Evolutionary conservation across 2,797 vertebrate genomes (phyloP).

Genomic region (Labeo calbasu): DNA sequence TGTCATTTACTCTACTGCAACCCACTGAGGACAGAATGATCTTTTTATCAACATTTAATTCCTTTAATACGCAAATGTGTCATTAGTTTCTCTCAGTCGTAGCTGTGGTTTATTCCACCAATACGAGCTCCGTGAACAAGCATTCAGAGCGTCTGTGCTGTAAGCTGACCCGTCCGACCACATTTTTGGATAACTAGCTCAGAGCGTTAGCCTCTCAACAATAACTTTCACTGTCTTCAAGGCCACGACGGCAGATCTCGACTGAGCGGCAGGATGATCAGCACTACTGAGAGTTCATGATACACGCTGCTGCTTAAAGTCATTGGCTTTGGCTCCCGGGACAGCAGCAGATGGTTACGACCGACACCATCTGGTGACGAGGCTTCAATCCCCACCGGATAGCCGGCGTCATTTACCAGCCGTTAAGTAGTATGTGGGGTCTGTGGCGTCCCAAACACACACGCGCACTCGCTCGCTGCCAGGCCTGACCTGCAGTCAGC

Average conservation of each 20-base stretch:
- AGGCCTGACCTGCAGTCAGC: too few species aligned
- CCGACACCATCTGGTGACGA: conserved; percentile 82
- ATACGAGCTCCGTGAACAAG: neutral
- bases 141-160: neutral
- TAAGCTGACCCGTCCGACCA: neutral
- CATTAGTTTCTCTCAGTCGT: neutral
- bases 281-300: neutral
- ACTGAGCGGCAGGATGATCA: neutral
- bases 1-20: neutral
- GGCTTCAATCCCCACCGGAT: conserved; percentile 72
- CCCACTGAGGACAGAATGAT: neutral
- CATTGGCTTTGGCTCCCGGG: neutral
- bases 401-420: conserved; percentile 78
- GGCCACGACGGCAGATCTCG: too few species aligned
- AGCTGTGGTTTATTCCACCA: neutral
- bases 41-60: neutral
- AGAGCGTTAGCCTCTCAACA: neutral
- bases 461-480: too few species aligned
- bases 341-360: conserved; percentile 80
- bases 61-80: neutral
- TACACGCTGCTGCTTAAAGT: neutral
- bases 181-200: neutral
- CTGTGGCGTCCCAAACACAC: conserved; percentile 7
- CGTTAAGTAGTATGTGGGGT: conserved; percentile 57
- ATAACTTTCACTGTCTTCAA: neutral